phyloP scores from a whole-genome alignment of 2,797 vertebrate species.

The Phylloscopus collybita region DNA sequence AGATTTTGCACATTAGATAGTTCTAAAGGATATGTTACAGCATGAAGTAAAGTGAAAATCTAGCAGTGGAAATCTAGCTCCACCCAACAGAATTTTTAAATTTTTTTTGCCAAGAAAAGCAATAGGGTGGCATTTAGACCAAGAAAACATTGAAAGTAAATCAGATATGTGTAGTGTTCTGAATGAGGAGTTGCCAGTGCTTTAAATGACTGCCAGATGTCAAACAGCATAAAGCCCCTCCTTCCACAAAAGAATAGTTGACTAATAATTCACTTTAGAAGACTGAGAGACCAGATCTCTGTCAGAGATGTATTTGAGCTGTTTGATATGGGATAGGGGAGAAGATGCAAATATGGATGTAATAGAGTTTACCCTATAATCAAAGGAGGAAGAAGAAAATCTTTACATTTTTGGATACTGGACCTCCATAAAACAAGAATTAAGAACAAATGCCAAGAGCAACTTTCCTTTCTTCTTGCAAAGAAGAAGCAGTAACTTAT shows the following conservation, averaged over 20 bases:
- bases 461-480: slow-evolving; percentile 61
- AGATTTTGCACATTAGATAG: slow-evolving; percentile 69
- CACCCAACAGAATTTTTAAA: not conserved
- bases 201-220: slow-evolving; percentile 76
- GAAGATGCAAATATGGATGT: slow-evolving; percentile 65
- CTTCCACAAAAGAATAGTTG: slow-evolving; percentile 57
- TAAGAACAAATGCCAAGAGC: slow-evolving; percentile 61
- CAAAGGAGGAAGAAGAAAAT: slow-evolving; percentile 64
- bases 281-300: slow-evolving; percentile 42
- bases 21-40: slow-evolving; percentile 53
- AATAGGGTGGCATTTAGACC: slow-evolving; percentile 8
- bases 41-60: slow-evolving; percentile 42
- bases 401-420: slow-evolving; percentile 47
- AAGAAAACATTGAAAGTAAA: slow-evolving; percentile 58
- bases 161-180: slow-evolving; percentile 52
- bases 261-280: slow-evolving; percentile 70
- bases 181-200: slow-evolving; percentile 61
- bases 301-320: slow-evolving; percentile 45
- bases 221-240: slow-evolving; percentile 67
- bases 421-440: slow-evolving; percentile 51
- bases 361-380: slow-evolving; percentile 56
- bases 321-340: slow-evolving; percentile 43
- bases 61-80: slow-evolving; percentile 28
- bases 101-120: slow-evolving; percentile 27
- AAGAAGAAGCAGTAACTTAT: slow-evolving; percentile 59